Evolutionary conservation across 2,888 invertebrate species (phyloP), one percentile per base, ranked within the genome.

Genomic region (Dione juno): DNA sequence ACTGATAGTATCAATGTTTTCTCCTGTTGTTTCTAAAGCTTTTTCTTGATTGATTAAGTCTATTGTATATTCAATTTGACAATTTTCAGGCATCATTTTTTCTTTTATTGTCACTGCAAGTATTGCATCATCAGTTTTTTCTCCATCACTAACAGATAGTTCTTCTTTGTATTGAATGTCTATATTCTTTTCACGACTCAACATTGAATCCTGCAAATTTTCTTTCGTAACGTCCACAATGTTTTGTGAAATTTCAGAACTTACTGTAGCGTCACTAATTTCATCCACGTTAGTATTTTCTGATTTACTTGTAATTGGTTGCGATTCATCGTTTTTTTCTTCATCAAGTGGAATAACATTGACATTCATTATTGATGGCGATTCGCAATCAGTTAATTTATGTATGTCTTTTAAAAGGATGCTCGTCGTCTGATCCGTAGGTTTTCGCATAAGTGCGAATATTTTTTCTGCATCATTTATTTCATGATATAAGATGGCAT

Each of bases 401-500:
- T 14, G 10, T 14, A 43, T 5, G 1, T 61, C 28, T 59, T 48
- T 9, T 7, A 16, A 7, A 65, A 70, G 67, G 19, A 41, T 10
- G 16, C 76, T 65, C 41, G 70, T 70, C 10, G 43, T 19, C 10
- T 65, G 43, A 11, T 14, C 37, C 40, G 69, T 64, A 52, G 73
- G 63, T 48, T 40, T 57, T 54, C 54, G 73, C 50, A 74, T 73
- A 43, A 63, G 50, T 1, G 81, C 87, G 45, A 82, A 78, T 66
- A 81, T 70, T 58, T 59, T 69, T 67, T 76, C 75, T 70, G 76
- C 78, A 66, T 77, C 72, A 53, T 70, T 57, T 68, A 76, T 61
- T 71, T 77, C 74, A 63, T 73, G 65, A 45, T 76, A 75, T 50
- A 35, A 69, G 65, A 74, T 64, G 6, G 37, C 41, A 63, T 79